phyloP scores from a whole-genome alignment of 2,113 vertebrate genomes.

The Recurvirostra avosetta region DNA sequence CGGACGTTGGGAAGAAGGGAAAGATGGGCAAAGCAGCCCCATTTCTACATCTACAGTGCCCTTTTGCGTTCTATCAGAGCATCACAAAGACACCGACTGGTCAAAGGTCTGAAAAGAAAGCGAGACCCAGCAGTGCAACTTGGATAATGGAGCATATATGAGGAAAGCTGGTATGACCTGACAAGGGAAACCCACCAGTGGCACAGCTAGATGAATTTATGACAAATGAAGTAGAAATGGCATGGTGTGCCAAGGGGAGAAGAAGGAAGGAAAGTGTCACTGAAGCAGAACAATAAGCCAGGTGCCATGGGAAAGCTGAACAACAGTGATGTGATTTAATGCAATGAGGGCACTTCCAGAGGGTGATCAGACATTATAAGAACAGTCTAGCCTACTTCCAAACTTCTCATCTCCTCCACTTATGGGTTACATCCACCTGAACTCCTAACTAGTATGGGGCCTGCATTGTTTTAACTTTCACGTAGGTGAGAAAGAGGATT shows the following conservation, averaged over 20 bases:
- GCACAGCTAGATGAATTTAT: not conserved
- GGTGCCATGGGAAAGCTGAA: not conserved
- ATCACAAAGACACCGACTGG: not conserved
- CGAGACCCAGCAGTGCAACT: not conserved
- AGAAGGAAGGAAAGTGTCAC: not conserved
- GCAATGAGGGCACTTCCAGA: not conserved
- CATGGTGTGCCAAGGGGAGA: accelerated
- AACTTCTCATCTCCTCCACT: not conserved
- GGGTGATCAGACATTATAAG: not conserved
- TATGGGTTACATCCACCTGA: not conserved
- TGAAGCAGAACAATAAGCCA: not conserved
- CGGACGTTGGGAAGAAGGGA: not conserved
- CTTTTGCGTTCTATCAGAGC: not conserved
- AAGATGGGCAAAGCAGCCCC: not conserved
- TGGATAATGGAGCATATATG: not conserved
- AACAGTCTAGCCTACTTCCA: not conserved
- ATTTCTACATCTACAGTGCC: not conserved
- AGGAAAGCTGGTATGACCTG: not conserved
- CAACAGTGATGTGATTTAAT: not conserved
- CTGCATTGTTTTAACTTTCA: not conserved
- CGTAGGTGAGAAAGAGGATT: not conserved
- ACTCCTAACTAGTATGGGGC: not conserved
- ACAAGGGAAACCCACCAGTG: not conserved
- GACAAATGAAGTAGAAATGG: not conserved
- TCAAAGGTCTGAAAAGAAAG: not conserved